phyloP scores from a whole-genome alignment of 2,888 invertebrate species.

The Heliconius aoede region DNA sequence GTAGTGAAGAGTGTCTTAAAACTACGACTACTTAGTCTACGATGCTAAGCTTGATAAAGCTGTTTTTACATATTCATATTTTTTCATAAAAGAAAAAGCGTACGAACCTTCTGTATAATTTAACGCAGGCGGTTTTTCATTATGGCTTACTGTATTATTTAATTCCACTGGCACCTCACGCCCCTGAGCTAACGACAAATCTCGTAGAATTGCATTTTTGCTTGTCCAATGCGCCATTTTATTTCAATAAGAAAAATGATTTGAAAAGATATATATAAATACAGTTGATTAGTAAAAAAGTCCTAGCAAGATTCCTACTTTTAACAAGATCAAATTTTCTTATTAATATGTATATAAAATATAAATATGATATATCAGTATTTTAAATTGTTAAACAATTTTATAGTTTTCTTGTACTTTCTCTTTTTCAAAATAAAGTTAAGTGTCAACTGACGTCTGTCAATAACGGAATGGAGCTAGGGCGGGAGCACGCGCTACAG shows the following conservation, averaged over 20 bases:
- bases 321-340: background rate
- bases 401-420: no score
- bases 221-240: conserved; percentile 56
- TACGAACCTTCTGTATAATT: conserved; percentile 62
- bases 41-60: background rate
- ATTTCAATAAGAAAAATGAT: background rate
- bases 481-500: no score
- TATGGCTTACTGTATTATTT: conserved; percentile 48
- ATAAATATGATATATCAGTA: background rate
- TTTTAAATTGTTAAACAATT: no score
- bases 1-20: no score
- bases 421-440: no score
- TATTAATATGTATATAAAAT: background rate
- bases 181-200: conserved; percentile 64
- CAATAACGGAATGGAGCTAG: no score
- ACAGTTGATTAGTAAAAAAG: background rate
- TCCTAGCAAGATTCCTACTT: no score
- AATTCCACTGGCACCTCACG: conserved; percentile 58
- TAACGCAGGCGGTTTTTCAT: conserved; percentile 55
- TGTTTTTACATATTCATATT: conserved; percentile 9
- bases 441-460: no score
- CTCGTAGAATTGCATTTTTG: conserved; percentile 58
- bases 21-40: no score
- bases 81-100: no score
- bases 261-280: no score